phyloP scores from a whole-genome alignment of 2,888 invertebrate species.

The Colletes collaris region DNA sequence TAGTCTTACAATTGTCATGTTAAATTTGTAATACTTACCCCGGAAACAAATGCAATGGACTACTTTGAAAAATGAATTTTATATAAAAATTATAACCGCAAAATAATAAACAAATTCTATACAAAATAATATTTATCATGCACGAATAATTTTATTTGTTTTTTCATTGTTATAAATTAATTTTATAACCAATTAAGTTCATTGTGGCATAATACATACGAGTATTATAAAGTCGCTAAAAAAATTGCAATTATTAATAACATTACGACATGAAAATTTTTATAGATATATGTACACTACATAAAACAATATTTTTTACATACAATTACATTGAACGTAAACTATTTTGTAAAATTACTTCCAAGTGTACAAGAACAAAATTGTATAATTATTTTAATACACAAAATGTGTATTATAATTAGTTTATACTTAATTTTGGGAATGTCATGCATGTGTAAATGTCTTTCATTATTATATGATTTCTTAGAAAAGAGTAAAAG shows the following conservation, averaged over 20 bases:
- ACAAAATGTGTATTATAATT: constrained; percentile 49
- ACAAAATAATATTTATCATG: not conserved
- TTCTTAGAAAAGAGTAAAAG: constrained; percentile 12
- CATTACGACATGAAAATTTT: not conserved
- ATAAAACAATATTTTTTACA: constrained; percentile 16
- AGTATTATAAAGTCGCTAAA: not conserved
- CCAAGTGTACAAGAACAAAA: constrained; percentile 1
- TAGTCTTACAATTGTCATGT: too few relatives aligned
- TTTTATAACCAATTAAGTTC: not conserved
- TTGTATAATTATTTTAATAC: constrained; percentile 34
- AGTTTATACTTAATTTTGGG: constrained; percentile 45
- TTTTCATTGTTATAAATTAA: constrained; percentile 1
- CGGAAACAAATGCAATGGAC: too few relatives aligned
- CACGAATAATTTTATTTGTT: not conserved
- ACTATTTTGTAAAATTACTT: constrained; percentile 1
- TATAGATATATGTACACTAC: constrained; percentile 2
- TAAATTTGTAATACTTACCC: too few relatives aligned
- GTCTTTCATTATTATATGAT: constrained; percentile 22
- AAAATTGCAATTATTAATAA: not conserved
- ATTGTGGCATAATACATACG: not conserved
- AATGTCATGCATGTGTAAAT: constrained; percentile 40
- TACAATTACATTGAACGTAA: constrained; percentile 1
- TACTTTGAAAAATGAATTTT: too few relatives aligned
- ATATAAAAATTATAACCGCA: too few relatives aligned
- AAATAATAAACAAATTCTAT: too few relatives aligned